A percentile compares a stretch with the other conserved stretches of the same genome.
phyloP scores from a whole-genome alignment of 2,797 vertebrate species.

The Sarcoramphus papa region DNA sequence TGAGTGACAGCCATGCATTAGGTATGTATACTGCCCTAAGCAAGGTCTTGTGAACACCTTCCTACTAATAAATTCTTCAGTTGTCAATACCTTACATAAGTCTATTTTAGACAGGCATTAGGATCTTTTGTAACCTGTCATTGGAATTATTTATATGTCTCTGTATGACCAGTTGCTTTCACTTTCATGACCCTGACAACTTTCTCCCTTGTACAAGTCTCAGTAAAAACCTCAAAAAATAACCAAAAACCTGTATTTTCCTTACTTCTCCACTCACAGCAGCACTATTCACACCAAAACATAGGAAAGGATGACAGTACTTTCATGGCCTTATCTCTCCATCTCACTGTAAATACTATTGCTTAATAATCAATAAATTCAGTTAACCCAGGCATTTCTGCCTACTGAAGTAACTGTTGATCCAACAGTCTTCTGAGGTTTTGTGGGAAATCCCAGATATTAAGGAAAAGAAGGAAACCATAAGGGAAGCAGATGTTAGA shows the following conservation, averaged over 20 bases:
- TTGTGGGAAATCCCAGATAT: not conserved
- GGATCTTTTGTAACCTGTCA: not conserved
- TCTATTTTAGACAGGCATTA: not conserved
- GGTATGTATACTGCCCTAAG: not conserved
- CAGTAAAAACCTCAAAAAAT: not conserved
- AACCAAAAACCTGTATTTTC: not conserved
- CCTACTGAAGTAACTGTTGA: not conserved
- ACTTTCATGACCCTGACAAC: fast-evolving
- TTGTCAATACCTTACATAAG: not conserved
- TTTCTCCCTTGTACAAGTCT: not conserved
- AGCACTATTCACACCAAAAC: not conserved
- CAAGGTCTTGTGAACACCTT: not conserved
- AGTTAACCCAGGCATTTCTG: not conserved
- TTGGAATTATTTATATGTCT: not conserved
- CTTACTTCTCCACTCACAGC: not conserved
- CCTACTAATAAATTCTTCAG: not conserved
- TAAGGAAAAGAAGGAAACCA: not conserved
- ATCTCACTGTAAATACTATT: not conserved
- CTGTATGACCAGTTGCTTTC: not conserved
- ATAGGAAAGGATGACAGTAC: not conserved
- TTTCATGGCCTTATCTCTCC: not conserved
- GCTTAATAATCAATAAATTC: not conserved
- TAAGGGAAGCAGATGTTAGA: not conserved
- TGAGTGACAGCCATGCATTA: not conserved
- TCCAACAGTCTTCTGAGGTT: not conserved